Evolutionary conservation across 2,888 invertebrate genomes (phyloP).

Genomic region (Meiosimyza platycephala): DNA sequence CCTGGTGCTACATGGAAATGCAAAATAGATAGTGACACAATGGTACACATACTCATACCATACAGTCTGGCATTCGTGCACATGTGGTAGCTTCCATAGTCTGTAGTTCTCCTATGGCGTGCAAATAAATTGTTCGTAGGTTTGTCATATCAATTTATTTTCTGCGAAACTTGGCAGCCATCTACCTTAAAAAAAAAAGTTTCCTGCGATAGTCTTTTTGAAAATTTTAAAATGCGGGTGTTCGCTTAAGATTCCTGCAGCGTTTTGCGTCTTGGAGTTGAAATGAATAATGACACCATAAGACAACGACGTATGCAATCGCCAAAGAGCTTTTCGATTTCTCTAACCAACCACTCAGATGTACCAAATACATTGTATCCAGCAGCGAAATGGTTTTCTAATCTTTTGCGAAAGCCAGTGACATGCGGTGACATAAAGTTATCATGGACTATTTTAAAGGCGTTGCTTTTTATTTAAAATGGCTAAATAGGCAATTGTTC

Average conservation of each 20-base stretch:
- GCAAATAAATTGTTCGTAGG: constrained; percentile 23
- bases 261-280: background rate
- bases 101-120: background rate
- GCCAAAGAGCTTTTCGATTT: no score
- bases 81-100: background rate
- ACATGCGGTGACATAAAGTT: no score
- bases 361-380: no score
- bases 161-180: constrained; percentile 33
- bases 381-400: no score
- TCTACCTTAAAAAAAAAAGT: background rate
- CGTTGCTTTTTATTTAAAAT: no score
- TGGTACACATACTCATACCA: background rate
- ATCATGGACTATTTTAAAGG: no score
- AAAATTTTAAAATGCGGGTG: constrained; percentile 26
- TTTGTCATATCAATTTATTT: constrained; percentile 38
- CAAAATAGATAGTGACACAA: constrained; percentile 18
- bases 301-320: no score
- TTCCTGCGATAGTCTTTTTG: no score
- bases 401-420: no score
- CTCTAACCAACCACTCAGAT: no score
- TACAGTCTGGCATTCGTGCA: background rate
- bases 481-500: no score
- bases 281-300: constrained; percentile 6
- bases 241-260: constrained; percentile 14
- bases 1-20: constrained; percentile 7